Percentiles rank a stretch among this genome's conserved stretches.
Conservation (phyloP, 2,797 vertebrate species). For the Carcharodon carcharias region DNA sequence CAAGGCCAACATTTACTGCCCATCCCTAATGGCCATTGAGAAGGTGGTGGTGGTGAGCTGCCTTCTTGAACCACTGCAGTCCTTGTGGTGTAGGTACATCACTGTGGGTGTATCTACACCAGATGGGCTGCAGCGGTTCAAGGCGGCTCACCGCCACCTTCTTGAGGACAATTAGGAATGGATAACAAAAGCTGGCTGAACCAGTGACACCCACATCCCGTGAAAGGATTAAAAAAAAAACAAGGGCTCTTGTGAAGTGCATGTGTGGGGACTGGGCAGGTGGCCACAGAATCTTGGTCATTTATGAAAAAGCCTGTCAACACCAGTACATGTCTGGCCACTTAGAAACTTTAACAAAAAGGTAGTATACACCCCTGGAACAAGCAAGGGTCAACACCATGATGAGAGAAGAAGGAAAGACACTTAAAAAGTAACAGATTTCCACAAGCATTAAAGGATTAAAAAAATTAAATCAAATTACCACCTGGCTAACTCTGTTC, state of each 20-base stretch:
- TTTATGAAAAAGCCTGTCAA: neutral
- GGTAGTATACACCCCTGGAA: neutral
- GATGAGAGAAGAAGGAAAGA: neutral
- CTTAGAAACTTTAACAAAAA: neutral
- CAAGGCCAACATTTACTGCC: too few relatives aligned
- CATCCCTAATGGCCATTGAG: too few relatives aligned
- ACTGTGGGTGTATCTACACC: too few relatives aligned
- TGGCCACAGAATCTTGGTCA: neutral
- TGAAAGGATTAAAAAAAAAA: too few relatives aligned
- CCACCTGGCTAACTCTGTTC: slow-evolving; percentile 89
- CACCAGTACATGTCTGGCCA: neutral
- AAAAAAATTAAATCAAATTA: slow-evolving; percentile 16
- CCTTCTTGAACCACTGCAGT: too few relatives aligned
- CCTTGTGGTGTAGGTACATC: too few relatives aligned
- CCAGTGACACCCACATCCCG: too few relatives aligned
- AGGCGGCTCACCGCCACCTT: too few relatives aligned
- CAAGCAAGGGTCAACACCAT: neutral
- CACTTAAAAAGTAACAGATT: neutral
- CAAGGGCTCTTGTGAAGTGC: neutral
- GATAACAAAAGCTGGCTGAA: too few relatives aligned
- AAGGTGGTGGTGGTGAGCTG: too few relatives aligned
- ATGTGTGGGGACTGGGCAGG: neutral
- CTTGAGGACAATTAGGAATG: too few relatives aligned
- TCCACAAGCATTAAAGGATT: neutral
- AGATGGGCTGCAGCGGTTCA: too few relatives aligned